These are phyloP conservation scores for Centrocercus urophasianus DNA, from an alignment of 2,113 vertebrate genomes.

Conservation along the genomic window DNA sequence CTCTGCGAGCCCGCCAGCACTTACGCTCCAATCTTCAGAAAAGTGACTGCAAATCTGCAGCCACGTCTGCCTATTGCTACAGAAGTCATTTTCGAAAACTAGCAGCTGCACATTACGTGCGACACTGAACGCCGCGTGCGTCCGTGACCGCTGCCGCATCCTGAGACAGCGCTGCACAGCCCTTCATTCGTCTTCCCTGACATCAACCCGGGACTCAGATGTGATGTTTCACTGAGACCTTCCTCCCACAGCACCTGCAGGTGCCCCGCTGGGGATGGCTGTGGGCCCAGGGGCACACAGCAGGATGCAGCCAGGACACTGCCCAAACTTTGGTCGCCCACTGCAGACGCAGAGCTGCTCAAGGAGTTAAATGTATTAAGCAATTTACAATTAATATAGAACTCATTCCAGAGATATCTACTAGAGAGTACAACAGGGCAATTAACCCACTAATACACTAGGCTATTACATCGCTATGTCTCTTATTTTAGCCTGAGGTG, in stretches of 20 bases:
- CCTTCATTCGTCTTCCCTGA: neutral
- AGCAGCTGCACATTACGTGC: neutral
- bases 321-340: slow-evolving; percentile 17
- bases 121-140: rapidly evolving
- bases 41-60: slow-evolving; percentile 15
- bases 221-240: neutral
- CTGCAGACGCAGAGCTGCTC: slow-evolving; percentile 51
- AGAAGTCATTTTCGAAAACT: slow-evolving; percentile 34
- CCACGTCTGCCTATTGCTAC: neutral
- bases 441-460: slow-evolving; percentile 91
- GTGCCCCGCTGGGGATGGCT: neutral
- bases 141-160: slow-evolving; percentile 27
- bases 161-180: neutral
- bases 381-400: slow-evolving; percentile 88
- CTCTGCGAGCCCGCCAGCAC: neutral
- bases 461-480: slow-evolving; percentile 88
- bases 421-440: slow-evolving; percentile 87
- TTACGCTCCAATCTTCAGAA: slow-evolving; percentile 9
- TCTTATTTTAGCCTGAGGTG: slow-evolving; percentile 89
- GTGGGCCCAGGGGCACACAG: rapidly evolving
- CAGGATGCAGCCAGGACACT: too few species aligned
- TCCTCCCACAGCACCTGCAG: rapidly evolving
- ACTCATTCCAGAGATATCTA: slow-evolving; percentile 86
- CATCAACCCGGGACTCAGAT: neutral
- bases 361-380: slow-evolving; percentile 85